Evolutionary conservation across 2,888 invertebrate species (phyloP).

Genomic region (Plebejus argus): DNA sequence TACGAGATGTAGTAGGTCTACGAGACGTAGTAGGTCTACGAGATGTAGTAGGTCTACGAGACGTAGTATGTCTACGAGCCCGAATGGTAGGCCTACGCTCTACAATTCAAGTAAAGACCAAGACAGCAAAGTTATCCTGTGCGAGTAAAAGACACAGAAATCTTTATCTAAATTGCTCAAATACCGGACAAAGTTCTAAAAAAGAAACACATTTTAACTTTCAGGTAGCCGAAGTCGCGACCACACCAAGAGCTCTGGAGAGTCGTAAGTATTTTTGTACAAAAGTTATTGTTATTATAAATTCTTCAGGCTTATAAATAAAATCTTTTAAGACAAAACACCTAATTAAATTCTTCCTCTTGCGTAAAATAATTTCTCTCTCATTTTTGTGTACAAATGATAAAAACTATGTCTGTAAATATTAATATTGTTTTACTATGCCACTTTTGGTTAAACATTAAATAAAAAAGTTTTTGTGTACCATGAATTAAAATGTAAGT

Average conservation of each 20-base stretch:
- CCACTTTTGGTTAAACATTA: background rate
- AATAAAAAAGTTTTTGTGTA: background rate
- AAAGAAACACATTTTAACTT: constrained; percentile 36
- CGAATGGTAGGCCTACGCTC: background rate
- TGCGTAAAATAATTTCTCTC: background rate
- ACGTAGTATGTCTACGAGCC: background rate
- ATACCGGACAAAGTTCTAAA: background rate
- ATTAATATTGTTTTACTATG: too few species aligned
- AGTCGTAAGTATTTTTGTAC: constrained; percentile 65
- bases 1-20: too few species aligned
- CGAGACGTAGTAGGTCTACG: too few species aligned
- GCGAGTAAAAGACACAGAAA: too few species aligned
- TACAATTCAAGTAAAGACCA: too few species aligned
- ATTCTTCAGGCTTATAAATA: background rate
- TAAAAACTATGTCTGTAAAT: background rate
- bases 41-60: background rate
- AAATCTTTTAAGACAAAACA: too few species aligned
- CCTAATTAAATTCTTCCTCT: background rate
- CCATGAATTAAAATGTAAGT: too few species aligned
- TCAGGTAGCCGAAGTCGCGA: constrained; percentile 59
- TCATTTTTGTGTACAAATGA: background rate
- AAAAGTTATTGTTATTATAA: too few species aligned
- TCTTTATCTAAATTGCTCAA: too few species aligned
- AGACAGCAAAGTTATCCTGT: too few species aligned
- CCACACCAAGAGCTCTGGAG: constrained; percentile 67